Evolutionary conservation across 2,797 vertebrate genomes (phyloP).

Genomic region (Megaceryle alcyon): DNA sequence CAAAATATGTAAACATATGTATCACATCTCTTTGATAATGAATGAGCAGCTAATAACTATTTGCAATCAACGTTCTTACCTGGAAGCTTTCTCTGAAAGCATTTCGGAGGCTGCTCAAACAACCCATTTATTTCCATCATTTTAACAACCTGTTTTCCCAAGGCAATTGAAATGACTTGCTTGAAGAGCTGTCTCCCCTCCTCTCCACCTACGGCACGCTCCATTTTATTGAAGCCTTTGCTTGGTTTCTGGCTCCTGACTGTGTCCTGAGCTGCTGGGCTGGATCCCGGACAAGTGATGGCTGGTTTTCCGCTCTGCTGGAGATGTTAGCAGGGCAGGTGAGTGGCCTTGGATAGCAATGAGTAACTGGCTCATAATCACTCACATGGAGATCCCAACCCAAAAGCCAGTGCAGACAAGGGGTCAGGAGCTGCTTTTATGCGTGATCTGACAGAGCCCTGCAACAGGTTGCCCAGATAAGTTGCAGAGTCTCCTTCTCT

Average conservation of each 20-base stretch:
- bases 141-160: constrained; percentile 54
- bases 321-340: not conserved
- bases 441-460: not conserved
- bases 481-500: not conserved
- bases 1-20: constrained; percentile 46
- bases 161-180: constrained; percentile 36
- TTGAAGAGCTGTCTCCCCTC: constrained; percentile 7
- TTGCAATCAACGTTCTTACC: constrained; percentile 44
- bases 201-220: not conserved
- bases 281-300: not conserved
- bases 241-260: not conserved
- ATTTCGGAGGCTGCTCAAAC: constrained; percentile 13
- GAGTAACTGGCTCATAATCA: not conserved
- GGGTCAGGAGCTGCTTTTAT: not conserved
- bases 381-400: not conserved
- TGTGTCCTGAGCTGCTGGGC: not conserved
- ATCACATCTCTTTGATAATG: constrained; percentile 28
- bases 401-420: not conserved
- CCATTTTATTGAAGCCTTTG: not conserved
- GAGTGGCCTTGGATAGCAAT: not conserved
- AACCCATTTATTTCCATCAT: constrained; percentile 47
- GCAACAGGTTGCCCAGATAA: not conserved
- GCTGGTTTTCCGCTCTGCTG: not conserved
- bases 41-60: constrained; percentile 41
- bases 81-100: constrained; percentile 37